Evolutionary conservation across 2,888 invertebrate genomes (phyloP).

Genomic region (Habrosyne pyritoides): DNA sequence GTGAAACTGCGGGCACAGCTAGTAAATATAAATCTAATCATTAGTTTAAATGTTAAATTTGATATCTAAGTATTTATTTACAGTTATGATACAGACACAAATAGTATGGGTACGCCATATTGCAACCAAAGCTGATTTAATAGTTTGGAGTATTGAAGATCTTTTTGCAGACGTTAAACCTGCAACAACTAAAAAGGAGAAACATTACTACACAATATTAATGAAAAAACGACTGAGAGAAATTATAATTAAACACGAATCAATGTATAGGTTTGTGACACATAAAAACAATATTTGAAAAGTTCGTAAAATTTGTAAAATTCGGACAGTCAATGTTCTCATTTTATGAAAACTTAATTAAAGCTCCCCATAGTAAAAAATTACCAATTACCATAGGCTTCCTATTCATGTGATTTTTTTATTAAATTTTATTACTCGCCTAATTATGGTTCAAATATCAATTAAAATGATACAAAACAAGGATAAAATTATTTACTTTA

Average conservation of each 20-base stretch:
- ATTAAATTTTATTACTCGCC: too few species aligned
- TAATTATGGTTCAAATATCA: too few species aligned
- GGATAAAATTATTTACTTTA: too few species aligned
- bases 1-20: too few species aligned
- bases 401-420: too few species aligned
- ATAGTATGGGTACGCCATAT: constrained; percentile 66
- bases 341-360: too few species aligned
- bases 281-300: background rate
- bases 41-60: background rate
- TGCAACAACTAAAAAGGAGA: constrained; percentile 35
- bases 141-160: constrained; percentile 60
- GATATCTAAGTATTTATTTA: constrained; percentile 11
- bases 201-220: constrained; percentile 30
- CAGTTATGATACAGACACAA: constrained; percentile 63
- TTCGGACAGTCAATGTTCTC: too few species aligned
- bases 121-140: constrained; percentile 56
- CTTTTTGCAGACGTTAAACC: constrained; percentile 49
- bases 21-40: too few species aligned
- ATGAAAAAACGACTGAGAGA: constrained; percentile 50
- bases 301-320: too few species aligned
- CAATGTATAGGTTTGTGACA: constrained; percentile 56
- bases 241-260: constrained; percentile 52
- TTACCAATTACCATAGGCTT: too few species aligned
- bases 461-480: too few species aligned
- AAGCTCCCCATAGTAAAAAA: too few species aligned